phyloP scores from a whole-genome alignment of 92 coral and sea anemone genomes.

The Palythoa caribaeorum region DNA sequence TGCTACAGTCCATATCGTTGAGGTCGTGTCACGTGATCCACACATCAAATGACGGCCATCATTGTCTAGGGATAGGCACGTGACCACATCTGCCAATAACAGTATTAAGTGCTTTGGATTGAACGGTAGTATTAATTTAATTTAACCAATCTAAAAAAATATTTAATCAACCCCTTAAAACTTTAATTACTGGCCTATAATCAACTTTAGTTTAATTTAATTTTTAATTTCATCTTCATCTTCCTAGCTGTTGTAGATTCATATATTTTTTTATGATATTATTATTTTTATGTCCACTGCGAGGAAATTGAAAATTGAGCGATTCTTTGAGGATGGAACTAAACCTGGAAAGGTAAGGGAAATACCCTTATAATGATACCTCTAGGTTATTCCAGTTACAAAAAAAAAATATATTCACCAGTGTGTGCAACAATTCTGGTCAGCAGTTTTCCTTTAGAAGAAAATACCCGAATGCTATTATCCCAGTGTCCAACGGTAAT shows the following conservation, averaged over 20 bases:
- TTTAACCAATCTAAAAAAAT: background rate
- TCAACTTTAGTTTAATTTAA: no score
- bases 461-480: conserved; percentile 90
- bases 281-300: no score
- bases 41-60: conserved; percentile 98
- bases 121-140: background rate
- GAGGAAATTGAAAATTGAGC: no score
- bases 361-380: no score
- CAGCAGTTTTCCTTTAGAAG: conserved; percentile 76
- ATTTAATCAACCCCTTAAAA: no score
- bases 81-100: conserved; percentile 76
- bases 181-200: no score
- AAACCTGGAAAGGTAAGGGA: no score
- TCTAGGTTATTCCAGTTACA: no score
- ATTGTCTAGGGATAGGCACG: conserved; percentile 86
- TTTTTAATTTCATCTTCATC: no score
- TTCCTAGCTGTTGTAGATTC: no score
- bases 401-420: conserved; percentile 57
- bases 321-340: no score
- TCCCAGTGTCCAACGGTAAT: conserved; percentile 99
- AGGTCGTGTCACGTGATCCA: conserved; percentile 98
- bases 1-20: conserved; percentile 85
- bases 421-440: conserved; percentile 88
- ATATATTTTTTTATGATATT: no score
- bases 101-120: background rate